Base-by-base conservation (phyloP, 2,888 invertebrate genomes). In the Chalcosyrphus nemorum region DNA sequence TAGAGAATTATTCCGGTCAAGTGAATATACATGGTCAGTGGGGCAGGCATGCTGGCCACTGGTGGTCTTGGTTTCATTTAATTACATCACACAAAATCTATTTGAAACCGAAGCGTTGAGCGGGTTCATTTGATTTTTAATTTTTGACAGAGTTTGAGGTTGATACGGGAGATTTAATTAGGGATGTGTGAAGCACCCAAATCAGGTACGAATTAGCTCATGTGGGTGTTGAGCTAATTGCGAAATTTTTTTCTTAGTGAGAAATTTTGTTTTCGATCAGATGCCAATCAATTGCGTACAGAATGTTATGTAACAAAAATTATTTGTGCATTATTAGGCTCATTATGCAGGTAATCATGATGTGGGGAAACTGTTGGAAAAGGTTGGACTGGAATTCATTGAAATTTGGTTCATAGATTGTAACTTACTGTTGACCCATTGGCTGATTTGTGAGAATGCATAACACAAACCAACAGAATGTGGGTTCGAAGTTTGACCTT, bases 1-100 rank as follows among this genome's bases (percentile, higher is more conserved):
- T 27, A 38, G 11, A 57, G 66, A 52, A 54, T 66, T 56, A 66
- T 68, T 54, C 41, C 52, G 32, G 45, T 45, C 35, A 80, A 50
- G 59, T 68, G 65, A 13, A 45, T 19, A 19, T 9, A 54, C 50
- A 11, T 38, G 24, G 7, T 2, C 35, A 15, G 19, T 6, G 38
- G n/a, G 1, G 29, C 11, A 4, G 45, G 32, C 9, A 43, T n/a
- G n/a, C 24, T 24, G 4, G 4, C 24, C 24, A 24, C 4, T 7
- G 29, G 9, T 15, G 56, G 21, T 38, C 4, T 35, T 24, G 41
- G 19, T 45, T 43, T 15, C 35, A 35, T 38, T 43, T 24, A 15
- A 35, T 70, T 71, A 59, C 59, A 50, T 71, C 59, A 71, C 59
- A 21, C 5, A 38, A 15, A n/a, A n/a, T n/a, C n/a, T 38, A 47